Percentiles rank a stretch among this genome's conserved stretches.
Conservation (phyloP, 2,113 vertebrate genomes). For the Pelmatolapia mariae region DNA sequence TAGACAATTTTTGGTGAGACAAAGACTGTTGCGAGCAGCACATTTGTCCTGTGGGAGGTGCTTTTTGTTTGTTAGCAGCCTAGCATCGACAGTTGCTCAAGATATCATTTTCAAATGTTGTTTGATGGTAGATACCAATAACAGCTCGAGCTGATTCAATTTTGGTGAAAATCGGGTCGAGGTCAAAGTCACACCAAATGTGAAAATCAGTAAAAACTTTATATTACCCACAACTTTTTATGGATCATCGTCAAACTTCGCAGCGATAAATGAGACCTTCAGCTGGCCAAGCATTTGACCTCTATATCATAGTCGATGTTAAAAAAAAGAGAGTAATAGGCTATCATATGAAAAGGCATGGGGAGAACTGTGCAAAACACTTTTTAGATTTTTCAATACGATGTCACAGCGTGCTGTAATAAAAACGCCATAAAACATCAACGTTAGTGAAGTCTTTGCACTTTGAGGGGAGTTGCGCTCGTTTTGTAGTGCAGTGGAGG, state of each 20-base stretch:
- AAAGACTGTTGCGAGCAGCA: fast-evolving
- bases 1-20: neutral
- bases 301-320: neutral
- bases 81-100: fast-evolving
- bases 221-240: neutral
- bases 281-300: neutral
- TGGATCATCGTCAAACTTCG: fast-evolving
- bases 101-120: neutral
- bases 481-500: neutral
- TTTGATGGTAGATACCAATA: fast-evolving
- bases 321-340: no score
- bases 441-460: fast-evolving
- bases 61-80: neutral
- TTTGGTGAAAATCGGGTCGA: neutral
- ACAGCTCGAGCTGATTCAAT: neutral
- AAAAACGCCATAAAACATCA: fast-evolving
- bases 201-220: neutral
- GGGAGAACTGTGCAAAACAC: neutral
- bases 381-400: neutral
- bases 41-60: neutral
- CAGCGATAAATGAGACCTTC: fast-evolving
- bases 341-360: fast-evolving
- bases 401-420: fast-evolving
- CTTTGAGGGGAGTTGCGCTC: neutral
- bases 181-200: neutral